A percentile compares a stretch with the other conserved stretches of the same genome.
Evolutionary conservation across 2,888 invertebrate species (phyloP).

Genomic region (Byasa hedistus): DNA sequence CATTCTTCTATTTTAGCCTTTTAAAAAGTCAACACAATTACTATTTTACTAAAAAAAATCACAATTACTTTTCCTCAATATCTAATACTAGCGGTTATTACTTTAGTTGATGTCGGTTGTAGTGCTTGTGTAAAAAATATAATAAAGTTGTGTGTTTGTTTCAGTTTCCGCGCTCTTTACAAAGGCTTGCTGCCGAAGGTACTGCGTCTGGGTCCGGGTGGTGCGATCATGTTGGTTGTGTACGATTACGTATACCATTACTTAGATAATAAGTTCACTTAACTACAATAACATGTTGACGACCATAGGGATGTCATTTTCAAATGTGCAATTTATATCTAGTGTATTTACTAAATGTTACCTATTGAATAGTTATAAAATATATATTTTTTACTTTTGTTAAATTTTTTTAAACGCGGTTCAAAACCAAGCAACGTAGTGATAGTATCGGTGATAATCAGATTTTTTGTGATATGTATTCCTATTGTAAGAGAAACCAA

Average conservation of each 20-base stretch:
- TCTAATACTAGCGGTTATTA: too few species aligned
- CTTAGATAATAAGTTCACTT: slow-evolving; percentile 75
- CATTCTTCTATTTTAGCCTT: too few species aligned
- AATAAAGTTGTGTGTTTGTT: slow-evolving; percentile 44
- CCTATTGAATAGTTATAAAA: slow-evolving; percentile 5
- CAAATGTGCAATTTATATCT: slow-evolving; percentile 14
- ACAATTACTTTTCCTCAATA: too few species aligned
- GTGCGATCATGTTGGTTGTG: slow-evolving; percentile 96
- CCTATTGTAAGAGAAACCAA: slow-evolving; percentile 8
- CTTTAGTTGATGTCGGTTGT: too few species aligned
- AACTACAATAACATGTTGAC: slow-evolving; percentile 28
- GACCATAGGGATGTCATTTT: slow-evolving; percentile 18
- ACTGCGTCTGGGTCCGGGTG: slow-evolving; percentile 94
- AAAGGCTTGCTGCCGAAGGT: slow-evolving; percentile 96
- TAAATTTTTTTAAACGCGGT: slow-evolving; percentile 6
- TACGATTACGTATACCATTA: slow-evolving; percentile 92
- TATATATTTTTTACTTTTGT: slow-evolving; percentile 12
- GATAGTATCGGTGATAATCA: slow-evolving; percentile 20
- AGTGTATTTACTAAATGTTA: slow-evolving; percentile 17
- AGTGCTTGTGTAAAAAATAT: too few species aligned
- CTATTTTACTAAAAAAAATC: too few species aligned
- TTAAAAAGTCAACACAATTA: too few species aligned
- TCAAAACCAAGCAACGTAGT: slow-evolving; percentile 16
- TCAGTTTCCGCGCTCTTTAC: slow-evolving; percentile 91
- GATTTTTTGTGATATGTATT: slow-evolving; percentile 20